phyloP scores from a whole-genome alignment of 2,797 vertebrate species.

The Meriones psammophilus region DNA sequence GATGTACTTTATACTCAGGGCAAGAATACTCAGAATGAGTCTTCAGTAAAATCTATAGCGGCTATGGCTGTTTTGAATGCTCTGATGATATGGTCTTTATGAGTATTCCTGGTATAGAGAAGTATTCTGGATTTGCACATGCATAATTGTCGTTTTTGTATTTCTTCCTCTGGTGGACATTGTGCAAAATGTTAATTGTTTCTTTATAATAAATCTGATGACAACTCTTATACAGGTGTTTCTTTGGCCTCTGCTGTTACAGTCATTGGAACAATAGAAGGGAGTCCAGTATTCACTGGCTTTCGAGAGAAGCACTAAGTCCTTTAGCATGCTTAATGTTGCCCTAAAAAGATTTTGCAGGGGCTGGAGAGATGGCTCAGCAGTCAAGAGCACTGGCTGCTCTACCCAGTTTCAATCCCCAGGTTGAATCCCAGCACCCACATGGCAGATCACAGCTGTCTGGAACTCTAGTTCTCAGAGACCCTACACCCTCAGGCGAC shows the following conservation, averaged over 20 bases:
- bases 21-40: neutral
- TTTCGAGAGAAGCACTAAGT: constrained; percentile 46
- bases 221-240: neutral
- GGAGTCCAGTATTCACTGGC: neutral
- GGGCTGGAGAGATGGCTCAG: too few species aligned
- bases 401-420: too few species aligned
- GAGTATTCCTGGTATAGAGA: neutral
- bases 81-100: constrained; percentile 10
- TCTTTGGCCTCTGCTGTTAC: constrained; percentile 48
- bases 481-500: too few species aligned
- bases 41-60: neutral
- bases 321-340: constrained; percentile 58
- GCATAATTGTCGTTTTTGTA: neutral
- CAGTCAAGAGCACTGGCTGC: too few species aligned
- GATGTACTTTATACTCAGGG: neutral
- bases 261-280: constrained; percentile 15
- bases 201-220: constrained; percentile 45
- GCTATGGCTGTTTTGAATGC: neutral
- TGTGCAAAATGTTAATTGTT: constrained; percentile 22
- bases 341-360: constrained; percentile 57
- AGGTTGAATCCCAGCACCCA: too few species aligned
- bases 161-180: neutral
- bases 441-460: too few species aligned
- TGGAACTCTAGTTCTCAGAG: too few species aligned
- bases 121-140: neutral